Evolutionary conservation across 2,113 vertebrate species (phyloP).

Genomic region (Coturnix japonica): DNA sequence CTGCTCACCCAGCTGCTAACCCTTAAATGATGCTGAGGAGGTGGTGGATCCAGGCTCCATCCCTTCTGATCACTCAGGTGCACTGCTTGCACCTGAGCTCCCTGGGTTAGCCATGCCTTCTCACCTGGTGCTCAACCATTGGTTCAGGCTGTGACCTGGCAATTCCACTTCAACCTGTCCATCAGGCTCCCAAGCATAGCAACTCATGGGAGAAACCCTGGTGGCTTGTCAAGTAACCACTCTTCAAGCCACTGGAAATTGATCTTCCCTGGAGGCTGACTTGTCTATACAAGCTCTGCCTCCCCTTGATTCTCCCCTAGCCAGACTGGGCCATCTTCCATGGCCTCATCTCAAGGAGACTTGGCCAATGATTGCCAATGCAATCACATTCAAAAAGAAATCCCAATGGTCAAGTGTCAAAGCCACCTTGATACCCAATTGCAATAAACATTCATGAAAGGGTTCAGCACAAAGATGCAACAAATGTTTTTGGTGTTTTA

Average conservation of each 20-base stretch:
- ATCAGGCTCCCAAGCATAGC: rapidly evolving
- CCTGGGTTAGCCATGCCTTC: no score
- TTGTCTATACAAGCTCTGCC: not conserved
- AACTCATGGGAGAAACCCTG: not conserved
- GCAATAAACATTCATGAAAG: not conserved
- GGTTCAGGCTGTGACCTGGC: no score
- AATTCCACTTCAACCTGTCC: rapidly evolving
- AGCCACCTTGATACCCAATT: not conserved
- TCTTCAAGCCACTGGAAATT: not conserved
- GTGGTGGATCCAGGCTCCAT: no score
- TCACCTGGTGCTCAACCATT: no score
- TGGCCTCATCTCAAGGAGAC: not conserved
- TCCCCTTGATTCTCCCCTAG: not conserved
- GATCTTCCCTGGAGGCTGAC: rapidly evolving
- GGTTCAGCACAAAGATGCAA: not conserved
- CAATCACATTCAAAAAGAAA: not conserved
- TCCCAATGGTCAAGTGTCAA: rapidly evolving
- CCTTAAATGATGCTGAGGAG: no score
- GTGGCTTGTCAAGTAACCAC: no score
- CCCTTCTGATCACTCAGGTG: no score
- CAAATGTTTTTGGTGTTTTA: not conserved
- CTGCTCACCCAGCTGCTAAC: no score
- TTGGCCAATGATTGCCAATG: not conserved
- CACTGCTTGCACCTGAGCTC: no score
- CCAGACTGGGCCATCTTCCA: rapidly evolving